A percentile compares a stretch with the other conserved stretches of the same genome.
Conservation (phyloP, 2,888 invertebrate species). For the Leptopterna dolabrata region DNA sequence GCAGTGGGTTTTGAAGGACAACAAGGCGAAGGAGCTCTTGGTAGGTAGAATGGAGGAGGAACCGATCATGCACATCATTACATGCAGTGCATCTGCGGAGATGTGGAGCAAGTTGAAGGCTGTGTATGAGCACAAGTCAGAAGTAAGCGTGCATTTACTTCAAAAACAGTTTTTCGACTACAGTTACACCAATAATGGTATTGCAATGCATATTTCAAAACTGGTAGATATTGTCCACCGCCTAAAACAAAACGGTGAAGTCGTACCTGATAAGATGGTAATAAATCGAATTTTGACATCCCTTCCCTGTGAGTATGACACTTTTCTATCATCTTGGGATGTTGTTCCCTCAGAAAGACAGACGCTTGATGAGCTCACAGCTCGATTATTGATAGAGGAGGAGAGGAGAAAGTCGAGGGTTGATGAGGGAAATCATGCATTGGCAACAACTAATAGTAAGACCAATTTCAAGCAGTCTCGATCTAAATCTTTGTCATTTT, state of each 20-base stretch:
- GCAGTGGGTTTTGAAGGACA: background rate
- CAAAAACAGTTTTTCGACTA: slow-evolving; percentile 15
- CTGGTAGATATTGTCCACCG: slow-evolving; percentile 16
- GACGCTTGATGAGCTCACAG: no score
- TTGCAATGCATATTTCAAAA: slow-evolving; percentile 8
- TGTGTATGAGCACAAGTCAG: slow-evolving; percentile 36
- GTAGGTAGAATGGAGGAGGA: background rate
- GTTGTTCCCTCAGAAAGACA: background rate
- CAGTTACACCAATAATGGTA: slow-evolving; percentile 6
- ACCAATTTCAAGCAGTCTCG: background rate
- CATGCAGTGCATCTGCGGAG: background rate
- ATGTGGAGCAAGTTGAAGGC: slow-evolving; percentile 3
- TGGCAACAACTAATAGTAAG: no score
- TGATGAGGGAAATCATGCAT: background rate
- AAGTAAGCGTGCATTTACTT: slow-evolving; percentile 21
- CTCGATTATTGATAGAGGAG: slow-evolving; percentile 13
- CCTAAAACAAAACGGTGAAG: background rate
- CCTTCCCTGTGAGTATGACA: background rate
- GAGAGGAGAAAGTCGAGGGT: background rate
- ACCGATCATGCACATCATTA: background rate
- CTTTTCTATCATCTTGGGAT: background rate
- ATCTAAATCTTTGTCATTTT: background rate
- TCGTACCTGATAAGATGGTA: background rate
- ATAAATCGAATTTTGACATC: background rate
- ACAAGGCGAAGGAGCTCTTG: background rate